These are phyloP conservation scores for Neomorphus geoffroyi DNA, from an alignment of 2,797 vertebrate species.

Conservation along the genomic window DNA sequence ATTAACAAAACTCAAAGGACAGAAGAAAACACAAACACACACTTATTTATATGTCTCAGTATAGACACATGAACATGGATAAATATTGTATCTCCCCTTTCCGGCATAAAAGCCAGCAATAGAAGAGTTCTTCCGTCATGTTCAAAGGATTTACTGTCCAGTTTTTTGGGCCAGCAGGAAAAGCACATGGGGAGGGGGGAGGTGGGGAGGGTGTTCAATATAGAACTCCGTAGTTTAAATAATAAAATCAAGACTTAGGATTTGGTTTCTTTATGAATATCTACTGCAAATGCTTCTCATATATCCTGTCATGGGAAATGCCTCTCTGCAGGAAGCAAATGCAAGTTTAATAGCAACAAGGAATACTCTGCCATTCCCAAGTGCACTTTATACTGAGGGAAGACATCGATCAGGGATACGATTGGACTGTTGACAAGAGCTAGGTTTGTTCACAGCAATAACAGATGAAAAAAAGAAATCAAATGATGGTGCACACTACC, in stretches of 20 bases:
- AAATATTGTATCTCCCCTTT: not conserved
- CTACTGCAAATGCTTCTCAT: not conserved
- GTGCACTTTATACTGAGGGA: not conserved
- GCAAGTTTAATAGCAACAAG: not conserved
- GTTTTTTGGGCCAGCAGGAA: not conserved
- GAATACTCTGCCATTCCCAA: not conserved
- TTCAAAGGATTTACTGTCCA: not conserved
- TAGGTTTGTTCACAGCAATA: not conserved
- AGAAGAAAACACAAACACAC: not conserved
- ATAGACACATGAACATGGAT: not conserved
- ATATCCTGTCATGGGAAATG: not conserved
- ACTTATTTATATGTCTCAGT: accelerated
- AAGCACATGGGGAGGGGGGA: not conserved
- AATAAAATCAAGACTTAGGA: not conserved
- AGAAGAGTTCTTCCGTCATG: not conserved
- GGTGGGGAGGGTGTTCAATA: too few species aligned
- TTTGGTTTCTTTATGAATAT: not conserved
- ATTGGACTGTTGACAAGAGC: not conserved
- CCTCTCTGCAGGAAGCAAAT: not conserved
- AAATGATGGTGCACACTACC: not conserved
- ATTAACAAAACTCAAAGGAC: not conserved
- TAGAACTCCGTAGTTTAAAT: not conserved
- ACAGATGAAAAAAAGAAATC: not conserved
- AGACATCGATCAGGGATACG: not conserved
- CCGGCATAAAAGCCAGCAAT: not conserved